Base-by-base conservation (phyloP, 2,113 vertebrate species). In the Cygnus buccinator region DNA sequence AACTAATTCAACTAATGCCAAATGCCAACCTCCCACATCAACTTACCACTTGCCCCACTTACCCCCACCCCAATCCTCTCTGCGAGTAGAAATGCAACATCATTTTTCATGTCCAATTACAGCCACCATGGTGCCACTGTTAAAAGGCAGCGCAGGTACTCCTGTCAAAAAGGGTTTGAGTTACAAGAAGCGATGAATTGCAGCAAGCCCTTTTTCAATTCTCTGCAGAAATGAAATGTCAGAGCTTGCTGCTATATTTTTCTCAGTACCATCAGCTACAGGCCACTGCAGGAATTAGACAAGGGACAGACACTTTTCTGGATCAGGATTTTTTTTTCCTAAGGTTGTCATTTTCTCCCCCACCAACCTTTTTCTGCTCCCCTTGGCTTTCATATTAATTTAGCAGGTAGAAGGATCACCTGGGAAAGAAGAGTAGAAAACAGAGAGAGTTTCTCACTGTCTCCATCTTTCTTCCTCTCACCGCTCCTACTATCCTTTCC, bases 161-260 rank as follows among this genome's bases (percentile, higher is more conserved):
- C 86, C 94, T 97, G 95, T 95, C 95, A 97, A 83, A 97, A 97
- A 96, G 70, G 79, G 95, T 97, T 96, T 96, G 97, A 97, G 95
- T 96, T 97, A 97, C 97, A 97, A 97, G 97, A 97, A 97, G 94
- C 94, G 33, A 97, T 97, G 97, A 97, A 97, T 97, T 97, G 97
- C 95, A 95, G 97, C 95, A 96, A 97, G 95, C 84, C 95, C 94
- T 96, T 97, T 97, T 97, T 94, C 97, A 97, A 97, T 97, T 97
- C 97, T 97, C 97, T 50, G 73, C 93, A 97, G 97, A 96, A 97
- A 97, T 96, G 96, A 97, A 97, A 97, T 97, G 97, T 97, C 97
- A 97, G 97, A 94, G 84, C 94, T 94, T 94, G 94, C 95, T 93
- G 94, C 93, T 97, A 94, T 95, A 91, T 96, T 97, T 97, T 97